Conservation (phyloP, 2,888 invertebrate species). For the Phaedon cochleariae region DNA sequence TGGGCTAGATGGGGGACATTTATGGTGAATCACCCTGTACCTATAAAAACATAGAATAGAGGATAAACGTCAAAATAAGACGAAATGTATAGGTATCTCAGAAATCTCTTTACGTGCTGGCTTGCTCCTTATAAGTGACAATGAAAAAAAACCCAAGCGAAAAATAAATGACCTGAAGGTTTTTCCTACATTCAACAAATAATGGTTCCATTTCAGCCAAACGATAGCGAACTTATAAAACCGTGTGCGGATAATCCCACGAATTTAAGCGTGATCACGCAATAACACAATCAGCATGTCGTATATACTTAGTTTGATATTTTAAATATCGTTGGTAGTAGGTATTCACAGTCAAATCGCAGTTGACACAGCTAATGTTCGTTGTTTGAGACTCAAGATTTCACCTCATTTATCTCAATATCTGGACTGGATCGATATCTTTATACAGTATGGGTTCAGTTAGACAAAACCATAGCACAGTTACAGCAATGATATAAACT, state of each 20-base stretch:
- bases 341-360: not conserved
- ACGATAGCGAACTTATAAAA: conserved; percentile 12
- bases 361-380: not conserved
- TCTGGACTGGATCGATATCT: too few relatives aligned
- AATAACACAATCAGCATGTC: conserved; percentile 20
- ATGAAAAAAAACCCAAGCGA: conserved; percentile 5
- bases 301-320: conserved; percentile 1
- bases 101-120: not conserved
- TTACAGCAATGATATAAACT: too few relatives aligned
- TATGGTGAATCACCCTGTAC: too few relatives aligned
- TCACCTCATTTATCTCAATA: too few relatives aligned
- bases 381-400: too few relatives aligned
- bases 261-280: not conserved
- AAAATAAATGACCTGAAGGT: conserved; percentile 14
- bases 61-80: too few relatives aligned
- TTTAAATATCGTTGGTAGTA: too few relatives aligned
- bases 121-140: conserved; percentile 9
- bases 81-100: not conserved
- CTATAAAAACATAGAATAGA: too few relatives aligned
- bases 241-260: conserved; percentile 2
- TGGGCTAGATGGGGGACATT: too few relatives aligned
- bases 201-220: conserved; percentile 8
- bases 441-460: too few relatives aligned
- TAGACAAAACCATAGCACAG: too few relatives aligned
- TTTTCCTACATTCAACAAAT: conserved; percentile 8